Base-by-base conservation (phyloP, 2,888 invertebrate genomes). In the Drosophila engyochracea region DNA sequence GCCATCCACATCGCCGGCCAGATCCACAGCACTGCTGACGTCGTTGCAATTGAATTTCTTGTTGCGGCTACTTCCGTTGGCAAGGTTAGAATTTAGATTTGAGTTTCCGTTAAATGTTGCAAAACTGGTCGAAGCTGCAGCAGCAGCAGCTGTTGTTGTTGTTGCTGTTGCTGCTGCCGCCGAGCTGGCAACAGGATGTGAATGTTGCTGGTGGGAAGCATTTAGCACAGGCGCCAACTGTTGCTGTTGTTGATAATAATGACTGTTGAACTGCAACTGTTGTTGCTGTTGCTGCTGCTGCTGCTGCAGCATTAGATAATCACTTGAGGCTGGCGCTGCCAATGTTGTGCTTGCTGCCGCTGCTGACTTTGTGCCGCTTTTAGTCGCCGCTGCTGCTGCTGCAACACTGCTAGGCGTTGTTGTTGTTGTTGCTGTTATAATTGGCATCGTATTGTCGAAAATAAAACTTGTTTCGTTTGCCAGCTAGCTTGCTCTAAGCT, bases 81-180 rank as follows among this genome's bases (percentile, higher is more conserved):
- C 81, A 83, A 91, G 85, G 89, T 89, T 87, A 87, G 91, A 90
- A 88, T 85, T 91, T 87, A 90, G 84, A 92, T 83, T 92, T 74
- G 91, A 85, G 87, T 92, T 91, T 92, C 91, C 91, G 92, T 92
- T 92, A 90, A 92, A 92, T 88, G 92, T 83, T 79, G 91, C 84
- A 81, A 87, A 91, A 89, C 89, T 82, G 76, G 92, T 90, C 19
- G 70, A 57, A 52, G 69, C 55, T 73, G 78, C 59, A 60, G 82
- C 62, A 49, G 71, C 58, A 60, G 80, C 62, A 49, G 71, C 47
- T 47, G 67, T 37, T 60, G 72, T 37, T 52, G 72, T 47, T 57
- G 82, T 31, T 35, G 74, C 5, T 37, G 66, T 39, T 63, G 71
- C 30, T 54, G 74, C 25, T 35, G 69, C 52, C 47, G 71, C 70